Base-by-base conservation (phyloP, 2,888 invertebrate genomes). In the Chalcosyrphus nemorum region DNA sequence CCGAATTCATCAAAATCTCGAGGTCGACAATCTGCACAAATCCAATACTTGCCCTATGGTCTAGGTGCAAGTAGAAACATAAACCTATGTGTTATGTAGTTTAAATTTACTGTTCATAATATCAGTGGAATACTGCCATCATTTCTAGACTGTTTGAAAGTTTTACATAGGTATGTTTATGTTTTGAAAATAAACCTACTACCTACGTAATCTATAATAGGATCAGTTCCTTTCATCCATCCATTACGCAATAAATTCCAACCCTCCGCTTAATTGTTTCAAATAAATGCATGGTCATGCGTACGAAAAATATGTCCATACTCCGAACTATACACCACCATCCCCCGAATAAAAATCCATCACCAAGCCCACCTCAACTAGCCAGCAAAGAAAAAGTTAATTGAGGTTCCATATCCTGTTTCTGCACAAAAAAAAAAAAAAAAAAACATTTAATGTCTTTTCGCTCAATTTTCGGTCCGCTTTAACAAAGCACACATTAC, bases 271-370 rank as follows among this genome's bases (percentile, higher is more conserved):
- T 57, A 47, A 47, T 57, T 57, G 32, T 7, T 57, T 15, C 29
- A 35, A 45, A 57, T 57, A 45, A 57, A 57, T 70, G 70, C 57
- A 70, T 57, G 70, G 32, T 57, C 57, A 70, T 57, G 70, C 45
- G 45, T 57, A 70, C 70, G 47, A 57, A 57, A 56, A 57, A 47
- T 32, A 47, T 43, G 41, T 19, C 11, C 19, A 56, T 3, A 5
- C 11, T 0, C 6, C 35, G 19, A 19, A 6, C n/a, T 1, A 29
- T 15, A 3, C 47, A 29, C 7, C 32, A 32, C n/a, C n/a, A 38
- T 32, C 29, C 52, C 9, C 56, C 5, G 32, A 56, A 68, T 41
- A 70, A 35, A 4, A 57, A 56, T 57, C 11, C 61, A 29, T 45
- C 11, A 13, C 11, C 13, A 6, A 52, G 11, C 3, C 9, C 32